Percentiles rank a stretch among this genome's conserved stretches.
phyloP scores from a whole-genome alignment of 2,113 vertebrate genomes.

The Myrmecophaga tridactyla region DNA sequence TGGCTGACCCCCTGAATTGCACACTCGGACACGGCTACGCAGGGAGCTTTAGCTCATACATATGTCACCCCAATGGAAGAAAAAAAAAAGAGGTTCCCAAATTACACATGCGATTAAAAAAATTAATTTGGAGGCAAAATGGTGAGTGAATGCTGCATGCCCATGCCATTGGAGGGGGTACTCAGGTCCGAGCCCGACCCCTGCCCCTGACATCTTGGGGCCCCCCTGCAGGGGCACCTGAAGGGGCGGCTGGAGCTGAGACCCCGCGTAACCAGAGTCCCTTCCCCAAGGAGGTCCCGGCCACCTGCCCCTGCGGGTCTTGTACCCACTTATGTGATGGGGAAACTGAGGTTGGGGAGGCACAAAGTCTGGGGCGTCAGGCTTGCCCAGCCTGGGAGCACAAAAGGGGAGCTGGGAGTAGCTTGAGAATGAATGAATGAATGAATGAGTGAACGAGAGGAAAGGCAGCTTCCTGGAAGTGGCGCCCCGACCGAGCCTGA shows the following conservation, averaged over 20 bases:
- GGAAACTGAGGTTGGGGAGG: neutral
- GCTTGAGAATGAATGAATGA: neutral
- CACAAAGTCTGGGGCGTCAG: neutral
- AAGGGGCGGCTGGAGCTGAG: neutral
- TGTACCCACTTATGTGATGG: neutral
- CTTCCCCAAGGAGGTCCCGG: neutral
- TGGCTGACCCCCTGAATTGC: too few relatives aligned
- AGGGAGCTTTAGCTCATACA: too few relatives aligned
- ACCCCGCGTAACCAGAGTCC: neutral
- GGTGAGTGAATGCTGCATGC: too few relatives aligned
- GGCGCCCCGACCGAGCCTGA: fast-evolving
- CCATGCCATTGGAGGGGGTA: too few relatives aligned
- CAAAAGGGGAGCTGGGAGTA: too few relatives aligned
- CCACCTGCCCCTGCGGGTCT: neutral
- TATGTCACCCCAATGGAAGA: too few relatives aligned
- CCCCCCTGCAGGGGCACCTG: too few relatives aligned
- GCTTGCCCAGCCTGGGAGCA: too few relatives aligned
- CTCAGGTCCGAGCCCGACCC: neutral
- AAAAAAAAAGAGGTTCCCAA: too few relatives aligned
- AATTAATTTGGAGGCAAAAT: neutral
- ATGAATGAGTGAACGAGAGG: neutral
- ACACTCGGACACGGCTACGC: too few relatives aligned
- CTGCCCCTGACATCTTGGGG: fast-evolving
- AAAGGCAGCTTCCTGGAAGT: neutral
- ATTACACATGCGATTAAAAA: neutral